phyloP scores from a whole-genome alignment of 2,797 vertebrate genomes.

The Alcedo quadribrachys region DNA sequence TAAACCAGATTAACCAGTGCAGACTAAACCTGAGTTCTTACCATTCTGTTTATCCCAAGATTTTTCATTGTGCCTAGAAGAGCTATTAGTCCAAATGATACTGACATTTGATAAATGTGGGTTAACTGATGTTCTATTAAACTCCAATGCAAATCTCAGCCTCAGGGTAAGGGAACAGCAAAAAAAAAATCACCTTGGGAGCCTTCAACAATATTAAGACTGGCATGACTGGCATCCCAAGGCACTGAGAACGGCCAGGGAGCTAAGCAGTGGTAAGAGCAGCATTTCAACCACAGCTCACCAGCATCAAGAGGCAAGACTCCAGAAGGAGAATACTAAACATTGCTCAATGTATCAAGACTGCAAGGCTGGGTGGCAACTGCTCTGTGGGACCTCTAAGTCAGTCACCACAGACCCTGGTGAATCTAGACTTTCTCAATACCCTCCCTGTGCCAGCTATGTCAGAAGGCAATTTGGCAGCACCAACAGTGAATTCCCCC shows the following conservation, averaged over 20 bases:
- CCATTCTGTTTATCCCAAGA: neutral
- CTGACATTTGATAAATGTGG: constrained; percentile 2
- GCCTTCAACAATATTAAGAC: constrained; percentile 1
- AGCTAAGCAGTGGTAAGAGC: neutral
- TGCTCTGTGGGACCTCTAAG: neutral
- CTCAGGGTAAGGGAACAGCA: neutral
- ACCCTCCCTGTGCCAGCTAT: neutral
- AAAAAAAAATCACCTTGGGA: neutral
- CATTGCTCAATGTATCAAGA: neutral
- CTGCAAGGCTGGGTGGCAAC: neutral
- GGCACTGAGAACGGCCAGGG: neutral
- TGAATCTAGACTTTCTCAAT: neutral
- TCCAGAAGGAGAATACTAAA: neutral
- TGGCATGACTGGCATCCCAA: neutral
- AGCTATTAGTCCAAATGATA: neutral
- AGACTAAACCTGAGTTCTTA: neutral
- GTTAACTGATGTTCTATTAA: neutral
- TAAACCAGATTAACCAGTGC: neutral
- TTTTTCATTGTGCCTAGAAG: neutral
- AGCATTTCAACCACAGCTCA: neutral
- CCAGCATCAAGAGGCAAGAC: neutral
- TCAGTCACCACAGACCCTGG: neutral
- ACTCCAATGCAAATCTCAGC: neutral
- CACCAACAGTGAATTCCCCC: neutral
- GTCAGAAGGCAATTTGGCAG: neutral